A percentile compares a stretch with the other conserved stretches of the same genome.
Evolutionary conservation across 2,113 vertebrate genomes (phyloP).

Genomic region (Anolis sagrei): DNA sequence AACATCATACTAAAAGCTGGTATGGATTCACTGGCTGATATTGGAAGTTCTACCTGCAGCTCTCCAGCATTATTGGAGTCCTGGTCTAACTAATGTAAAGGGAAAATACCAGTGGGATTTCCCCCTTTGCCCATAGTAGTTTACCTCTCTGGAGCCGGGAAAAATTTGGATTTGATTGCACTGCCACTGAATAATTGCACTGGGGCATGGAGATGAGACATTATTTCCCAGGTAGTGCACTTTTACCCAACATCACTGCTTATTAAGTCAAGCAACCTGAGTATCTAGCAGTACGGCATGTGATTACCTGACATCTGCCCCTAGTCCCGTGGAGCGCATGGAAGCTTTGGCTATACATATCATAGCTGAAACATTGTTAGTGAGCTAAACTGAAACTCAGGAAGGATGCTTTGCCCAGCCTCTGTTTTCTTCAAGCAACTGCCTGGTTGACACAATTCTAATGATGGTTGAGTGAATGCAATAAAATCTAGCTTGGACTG

Average conservation of each 20-base stretch:
- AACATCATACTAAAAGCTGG: no score
- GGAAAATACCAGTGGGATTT: neutral
- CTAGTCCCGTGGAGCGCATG: neutral
- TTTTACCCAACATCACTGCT: neutral
- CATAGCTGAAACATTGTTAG: neutral
- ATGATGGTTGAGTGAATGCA: neutral
- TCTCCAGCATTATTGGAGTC: no score
- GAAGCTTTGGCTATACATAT: neutral
- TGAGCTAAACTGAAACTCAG: neutral
- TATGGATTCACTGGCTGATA: no score
- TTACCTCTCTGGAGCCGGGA: neutral
- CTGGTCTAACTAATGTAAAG: no score
- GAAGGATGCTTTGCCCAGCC: neutral
- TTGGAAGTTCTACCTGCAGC: no score
- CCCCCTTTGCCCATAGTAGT: neutral
- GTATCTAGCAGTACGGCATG: neutral
- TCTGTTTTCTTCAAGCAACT: neutral
- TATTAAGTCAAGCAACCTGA: neutral
- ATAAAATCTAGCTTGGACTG: neutral
- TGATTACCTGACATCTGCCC: no score
- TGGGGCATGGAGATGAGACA: no score
- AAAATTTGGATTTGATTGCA: neutral
- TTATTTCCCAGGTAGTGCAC: no score
- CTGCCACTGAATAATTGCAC: neutral
- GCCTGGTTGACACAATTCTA: neutral